Evolutionary conservation across 1,140 invertebrate species (phyloP).

Genomic region (Aphidius ervi): DNA sequence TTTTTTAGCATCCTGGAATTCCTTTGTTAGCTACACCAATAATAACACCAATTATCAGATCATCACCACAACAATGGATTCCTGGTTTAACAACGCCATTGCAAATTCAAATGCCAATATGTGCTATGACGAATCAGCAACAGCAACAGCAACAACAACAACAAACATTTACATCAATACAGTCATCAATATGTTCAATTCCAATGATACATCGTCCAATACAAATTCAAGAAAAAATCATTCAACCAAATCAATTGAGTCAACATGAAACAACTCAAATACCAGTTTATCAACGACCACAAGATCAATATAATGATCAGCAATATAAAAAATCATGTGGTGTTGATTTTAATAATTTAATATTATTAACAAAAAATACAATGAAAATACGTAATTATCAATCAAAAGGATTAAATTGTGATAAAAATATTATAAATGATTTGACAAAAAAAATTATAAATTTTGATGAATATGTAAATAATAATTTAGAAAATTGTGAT

Average conservation of each 20-base stretch:
- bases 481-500: too few relatives aligned
- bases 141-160: background rate
- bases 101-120: constrained; percentile 38
- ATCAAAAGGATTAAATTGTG: constrained; percentile 25
- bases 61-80: constrained; percentile 36
- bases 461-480: too few relatives aligned
- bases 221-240: constrained; percentile 27
- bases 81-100: constrained; percentile 31
- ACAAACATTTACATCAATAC: constrained; percentile 29
- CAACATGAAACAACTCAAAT: constrained; percentile 25
- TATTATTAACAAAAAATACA: constrained; percentile 44
- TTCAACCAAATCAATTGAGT: constrained; percentile 10
- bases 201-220: constrained; percentile 35
- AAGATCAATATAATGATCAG: constrained; percentile 39
- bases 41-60: constrained; percentile 32
- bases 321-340: constrained; percentile 39
- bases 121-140: constrained; percentile 13
- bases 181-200: constrained; percentile 25
- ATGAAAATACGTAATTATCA: constrained; percentile 41
- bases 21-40: constrained; percentile 37
- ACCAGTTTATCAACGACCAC: constrained; percentile 42
- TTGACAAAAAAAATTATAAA: too few relatives aligned
- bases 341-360: constrained; percentile 48
- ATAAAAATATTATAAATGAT: too few relatives aligned
- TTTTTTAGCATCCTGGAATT: constrained; percentile 39